Conservation (phyloP, 2,113 vertebrate species). For the Phoenicopterus ruber region DNA sequence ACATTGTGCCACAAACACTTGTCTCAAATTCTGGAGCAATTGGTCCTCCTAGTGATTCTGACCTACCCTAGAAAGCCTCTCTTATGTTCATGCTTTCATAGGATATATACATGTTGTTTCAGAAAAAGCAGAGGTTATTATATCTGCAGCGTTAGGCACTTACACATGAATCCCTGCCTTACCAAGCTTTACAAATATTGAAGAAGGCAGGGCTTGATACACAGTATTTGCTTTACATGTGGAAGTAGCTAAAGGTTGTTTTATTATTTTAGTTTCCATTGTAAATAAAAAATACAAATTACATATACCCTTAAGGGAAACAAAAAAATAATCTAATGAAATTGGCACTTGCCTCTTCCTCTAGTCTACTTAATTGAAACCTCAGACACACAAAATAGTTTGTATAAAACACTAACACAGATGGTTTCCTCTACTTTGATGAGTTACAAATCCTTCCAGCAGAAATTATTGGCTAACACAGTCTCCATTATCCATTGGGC, state of each 20-base stretch:
- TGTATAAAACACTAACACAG: not conserved
- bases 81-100: not conserved
- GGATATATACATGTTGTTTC: not conserved
- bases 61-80: not conserved
- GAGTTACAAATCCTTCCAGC: not conserved
- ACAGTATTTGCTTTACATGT: conserved; percentile 2
- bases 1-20: not conserved
- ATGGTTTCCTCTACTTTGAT: not conserved
- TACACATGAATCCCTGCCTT: not conserved
- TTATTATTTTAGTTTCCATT: not conserved
- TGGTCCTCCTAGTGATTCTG: not conserved
- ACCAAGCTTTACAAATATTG: not conserved
- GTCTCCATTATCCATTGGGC: not conserved
- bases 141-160: not conserved
- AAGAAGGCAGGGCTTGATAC: not conserved
- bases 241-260: not conserved
- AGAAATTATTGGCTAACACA: not conserved
- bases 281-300: not conserved
- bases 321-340: not conserved
- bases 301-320: not conserved
- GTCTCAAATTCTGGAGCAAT: not conserved
- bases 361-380: not conserved
- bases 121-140: not conserved
- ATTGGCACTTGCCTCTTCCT: not conserved
- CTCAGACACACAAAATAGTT: not conserved